These are phyloP conservation scores for Oscarella lobularis DNA, from an alignment of 37 sponge, comb jelly and placozoan species.

Conservation along the genomic window DNA sequence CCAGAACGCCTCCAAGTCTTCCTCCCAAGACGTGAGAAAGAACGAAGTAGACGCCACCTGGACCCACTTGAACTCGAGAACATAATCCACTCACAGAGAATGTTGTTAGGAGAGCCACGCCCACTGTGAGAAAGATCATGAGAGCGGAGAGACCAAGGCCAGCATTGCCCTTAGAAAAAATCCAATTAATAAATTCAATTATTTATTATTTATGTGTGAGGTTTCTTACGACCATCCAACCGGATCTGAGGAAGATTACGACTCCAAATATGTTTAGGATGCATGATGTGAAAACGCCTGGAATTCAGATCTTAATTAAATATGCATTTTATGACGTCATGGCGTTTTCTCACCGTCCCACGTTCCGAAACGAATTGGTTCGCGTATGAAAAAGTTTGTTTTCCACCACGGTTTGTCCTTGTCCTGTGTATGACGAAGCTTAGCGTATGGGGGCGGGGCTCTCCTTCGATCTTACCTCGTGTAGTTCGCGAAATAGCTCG, in stretches of 20 bases:
- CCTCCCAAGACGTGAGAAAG: conserved; percentile 24
- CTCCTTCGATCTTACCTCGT: no score
- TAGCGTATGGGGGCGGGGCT: no score
- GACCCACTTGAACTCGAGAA: background rate
- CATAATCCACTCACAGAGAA: conserved; percentile 13
- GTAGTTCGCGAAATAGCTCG: background rate
- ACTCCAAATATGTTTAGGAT: conserved; percentile 32
- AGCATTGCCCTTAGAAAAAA: conserved; percentile 38
- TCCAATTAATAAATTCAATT: no score
- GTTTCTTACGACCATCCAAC: conserved; percentile 33
- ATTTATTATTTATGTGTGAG: no score
- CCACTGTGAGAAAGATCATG: conserved; percentile 26
- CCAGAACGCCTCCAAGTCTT: conserved; percentile 15
- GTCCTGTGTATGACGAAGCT: no score
- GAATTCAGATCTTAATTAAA: background rate
- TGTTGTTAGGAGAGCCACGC: conserved; percentile 11
- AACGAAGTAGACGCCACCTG: conserved; percentile 16
- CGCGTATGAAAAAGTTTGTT: conserved; percentile 33
- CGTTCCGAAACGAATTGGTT: conserved; percentile 29
- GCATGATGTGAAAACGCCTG: conserved; percentile 31
- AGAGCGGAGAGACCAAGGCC: conserved; percentile 17
- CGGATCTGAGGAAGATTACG: conserved; percentile 21
- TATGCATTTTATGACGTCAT: conserved; percentile 7
- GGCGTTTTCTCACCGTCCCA: conserved; percentile 27
- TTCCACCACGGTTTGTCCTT: conserved; percentile 26